Conservation (phyloP, 2,888 invertebrate species). For the Urechis unicinctus region DNA sequence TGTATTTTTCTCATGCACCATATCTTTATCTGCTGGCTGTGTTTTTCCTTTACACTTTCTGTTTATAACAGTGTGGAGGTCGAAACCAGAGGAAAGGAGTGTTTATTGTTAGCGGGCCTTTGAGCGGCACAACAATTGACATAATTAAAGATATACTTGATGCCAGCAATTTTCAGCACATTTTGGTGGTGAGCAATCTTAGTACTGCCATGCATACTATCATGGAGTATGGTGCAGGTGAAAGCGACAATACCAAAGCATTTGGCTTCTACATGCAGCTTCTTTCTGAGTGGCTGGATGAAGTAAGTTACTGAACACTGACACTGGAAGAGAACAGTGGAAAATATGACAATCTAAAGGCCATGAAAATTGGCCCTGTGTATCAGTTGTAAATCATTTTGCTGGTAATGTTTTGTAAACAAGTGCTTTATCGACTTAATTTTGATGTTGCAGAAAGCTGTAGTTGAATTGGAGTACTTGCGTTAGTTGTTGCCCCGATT, state of each 20-base stretch:
- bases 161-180: slow-evolving; percentile 60
- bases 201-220: slow-evolving; percentile 57
- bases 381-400: too few species aligned
- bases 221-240: slow-evolving; percentile 45
- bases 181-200: slow-evolving; percentile 59
- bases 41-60: too few species aligned
- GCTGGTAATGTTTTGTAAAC: background rate
- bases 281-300: background rate
- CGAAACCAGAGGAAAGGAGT: slow-evolving; percentile 52
- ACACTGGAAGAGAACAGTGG: too few species aligned
- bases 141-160: slow-evolving; percentile 60
- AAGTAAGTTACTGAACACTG: too few species aligned
- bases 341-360: too few species aligned
- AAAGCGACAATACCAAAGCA: slow-evolving; percentile 37
- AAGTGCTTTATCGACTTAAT: background rate
- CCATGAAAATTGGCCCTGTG: too few species aligned
- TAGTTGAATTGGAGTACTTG: slow-evolving; percentile 59
- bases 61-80: slow-evolving; percentile 46
- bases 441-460: slow-evolving; percentile 17
- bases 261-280: slow-evolving; percentile 22
- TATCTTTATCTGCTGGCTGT: too few species aligned
- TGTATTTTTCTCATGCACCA: too few species aligned
- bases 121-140: slow-evolving; percentile 56
- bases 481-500: slow-evolving; percentile 60
- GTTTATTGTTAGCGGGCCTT: slow-evolving; percentile 59